phyloP scores from a whole-genome alignment of 2,888 invertebrate genomes.

The Heliconius sara region DNA sequence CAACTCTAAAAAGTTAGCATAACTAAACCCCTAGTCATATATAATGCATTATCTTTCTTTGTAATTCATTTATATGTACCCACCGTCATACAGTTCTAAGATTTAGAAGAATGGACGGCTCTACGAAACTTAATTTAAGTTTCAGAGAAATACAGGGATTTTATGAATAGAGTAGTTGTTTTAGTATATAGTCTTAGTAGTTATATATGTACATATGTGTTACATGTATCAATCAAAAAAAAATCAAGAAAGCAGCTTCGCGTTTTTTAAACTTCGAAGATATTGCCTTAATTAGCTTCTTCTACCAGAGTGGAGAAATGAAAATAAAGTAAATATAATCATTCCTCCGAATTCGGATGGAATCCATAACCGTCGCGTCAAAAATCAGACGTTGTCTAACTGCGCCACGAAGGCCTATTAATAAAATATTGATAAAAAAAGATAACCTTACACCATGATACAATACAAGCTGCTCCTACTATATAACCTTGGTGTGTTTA shows the following conservation, averaged over 20 bases:
- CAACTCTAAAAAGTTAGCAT: background rate
- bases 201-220: too few relatives aligned
- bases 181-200: too few relatives aligned
- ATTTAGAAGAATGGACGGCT: constrained; percentile 30
- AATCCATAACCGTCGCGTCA: too few relatives aligned
- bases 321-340: too few relatives aligned
- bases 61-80: constrained; percentile 37
- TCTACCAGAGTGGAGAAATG: too few relatives aligned
- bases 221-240: too few relatives aligned
- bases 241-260: too few relatives aligned
- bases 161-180: background rate
- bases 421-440: constrained; percentile 2
- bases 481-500: constrained; percentile 18
- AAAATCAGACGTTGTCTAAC: too few relatives aligned
- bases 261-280: too few relatives aligned
- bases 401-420: background rate
- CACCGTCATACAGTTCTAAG: constrained; percentile 32
- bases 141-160: constrained; percentile 27
- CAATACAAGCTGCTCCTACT: background rate
- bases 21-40: background rate
- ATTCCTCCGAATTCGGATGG: too few relatives aligned
- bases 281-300: too few relatives aligned
- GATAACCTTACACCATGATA: background rate
- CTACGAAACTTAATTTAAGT: constrained; percentile 7
- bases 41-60: constrained; percentile 13